A percentile compares a stretch with the other conserved stretches of the same genome.
phyloP scores from a whole-genome alignment of 2,888 invertebrate genomes.

The Acleris sparsana region DNA sequence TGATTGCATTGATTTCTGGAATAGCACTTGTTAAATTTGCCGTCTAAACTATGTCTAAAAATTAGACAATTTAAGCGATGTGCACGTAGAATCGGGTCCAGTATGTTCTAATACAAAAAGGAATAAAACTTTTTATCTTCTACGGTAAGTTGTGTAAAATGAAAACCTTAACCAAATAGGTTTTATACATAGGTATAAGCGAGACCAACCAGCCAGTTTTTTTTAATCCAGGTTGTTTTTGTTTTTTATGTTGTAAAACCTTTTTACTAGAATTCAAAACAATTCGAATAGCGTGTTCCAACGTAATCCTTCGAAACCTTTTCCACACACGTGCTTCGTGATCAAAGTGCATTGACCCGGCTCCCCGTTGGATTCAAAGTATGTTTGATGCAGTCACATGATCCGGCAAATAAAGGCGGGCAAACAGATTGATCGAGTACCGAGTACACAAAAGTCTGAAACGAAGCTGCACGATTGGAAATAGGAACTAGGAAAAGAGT shows the following conservation, averaged over 20 bases:
- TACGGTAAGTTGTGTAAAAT: constrained; percentile 11
- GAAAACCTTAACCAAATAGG: constrained; percentile 9
- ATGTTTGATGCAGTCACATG: constrained; percentile 30
- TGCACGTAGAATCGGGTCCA: too few relatives aligned
- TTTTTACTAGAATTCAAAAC: not conserved
- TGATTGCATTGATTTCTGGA: too few relatives aligned
- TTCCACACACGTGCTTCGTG: constrained; percentile 24
- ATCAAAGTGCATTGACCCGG: constrained; percentile 27
- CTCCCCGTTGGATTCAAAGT: constrained; percentile 26
- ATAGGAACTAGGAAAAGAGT: not conserved
- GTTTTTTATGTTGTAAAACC: not conserved
- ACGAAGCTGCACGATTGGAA: not conserved
- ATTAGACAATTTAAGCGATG: too few relatives aligned
- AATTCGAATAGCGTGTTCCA: constrained; percentile 24
- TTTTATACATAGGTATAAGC: not conserved
- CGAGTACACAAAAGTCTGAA: constrained; percentile 13
- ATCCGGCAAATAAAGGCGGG: constrained; percentile 29
- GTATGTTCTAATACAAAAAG: too few relatives aligned
- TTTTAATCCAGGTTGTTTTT: not conserved
- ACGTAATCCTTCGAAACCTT: constrained; percentile 16
- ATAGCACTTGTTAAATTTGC: too few relatives aligned
- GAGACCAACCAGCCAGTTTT: not conserved
- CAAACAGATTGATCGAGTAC: constrained; percentile 35
- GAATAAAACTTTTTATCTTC: constrained; percentile 20
- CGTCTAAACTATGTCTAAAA: too few relatives aligned